Evolutionary conservation across 2,888 invertebrate species (phyloP).

Genomic region (Oscheius sp.): DNA sequence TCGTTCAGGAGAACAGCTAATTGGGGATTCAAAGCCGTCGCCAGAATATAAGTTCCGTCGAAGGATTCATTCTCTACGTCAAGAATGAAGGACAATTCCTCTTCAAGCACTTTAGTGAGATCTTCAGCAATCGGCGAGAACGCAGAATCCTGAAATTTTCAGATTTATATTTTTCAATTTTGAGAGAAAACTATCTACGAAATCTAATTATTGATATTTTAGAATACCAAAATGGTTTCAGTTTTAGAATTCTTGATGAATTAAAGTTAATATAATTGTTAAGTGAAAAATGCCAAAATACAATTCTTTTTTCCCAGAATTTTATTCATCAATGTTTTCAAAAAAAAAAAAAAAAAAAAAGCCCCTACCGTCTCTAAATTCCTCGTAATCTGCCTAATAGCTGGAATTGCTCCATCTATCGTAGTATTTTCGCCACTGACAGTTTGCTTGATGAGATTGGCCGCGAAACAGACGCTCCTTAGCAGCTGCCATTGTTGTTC

Average conservation of each 20-base stretch:
- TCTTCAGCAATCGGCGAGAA: conserved; percentile 1
- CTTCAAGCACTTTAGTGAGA: conserved; percentile 23
- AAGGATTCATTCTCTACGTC: conserved; percentile 46
- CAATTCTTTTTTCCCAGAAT: too few species aligned
- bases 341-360: too few species aligned
- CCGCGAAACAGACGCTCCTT: conserved; percentile 30
- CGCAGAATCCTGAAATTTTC: neutral
- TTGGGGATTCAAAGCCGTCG: conserved; percentile 65
- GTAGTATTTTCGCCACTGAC: conserved; percentile 48
- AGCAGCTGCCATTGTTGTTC: conserved; percentile 30
- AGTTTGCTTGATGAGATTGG: conserved; percentile 34
- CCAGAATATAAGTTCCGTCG: conserved; percentile 40
- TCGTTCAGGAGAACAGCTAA: conserved; percentile 52
- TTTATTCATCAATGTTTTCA: too few species aligned
- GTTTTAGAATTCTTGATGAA: too few species aligned
- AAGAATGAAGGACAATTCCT: conserved; percentile 38
- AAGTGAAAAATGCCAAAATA: too few species aligned
- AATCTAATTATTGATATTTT: too few species aligned
- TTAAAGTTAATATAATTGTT: too few species aligned
- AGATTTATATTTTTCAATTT: neutral
- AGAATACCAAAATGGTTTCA: too few species aligned
- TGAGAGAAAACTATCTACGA: too few species aligned
- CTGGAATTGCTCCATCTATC: conserved; percentile 64
- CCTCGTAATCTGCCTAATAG: conserved; percentile 53
- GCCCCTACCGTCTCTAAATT: conserved; percentile 53